Conservation (phyloP, 2,888 invertebrate genomes). For the Pachymerium ferrugineum region DNA sequence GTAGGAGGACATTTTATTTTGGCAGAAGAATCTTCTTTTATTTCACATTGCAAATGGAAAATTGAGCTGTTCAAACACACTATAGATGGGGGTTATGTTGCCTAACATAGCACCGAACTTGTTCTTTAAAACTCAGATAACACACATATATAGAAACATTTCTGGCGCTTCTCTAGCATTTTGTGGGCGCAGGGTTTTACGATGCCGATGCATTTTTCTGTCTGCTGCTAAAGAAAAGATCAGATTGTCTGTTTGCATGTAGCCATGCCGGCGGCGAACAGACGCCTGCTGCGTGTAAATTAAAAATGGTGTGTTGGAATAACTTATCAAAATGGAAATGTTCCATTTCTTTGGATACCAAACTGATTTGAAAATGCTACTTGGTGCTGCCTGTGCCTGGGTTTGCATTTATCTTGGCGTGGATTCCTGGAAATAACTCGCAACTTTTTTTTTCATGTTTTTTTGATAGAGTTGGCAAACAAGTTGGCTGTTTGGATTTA, state of each 20-base stretch:
- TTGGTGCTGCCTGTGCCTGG: too few species aligned
- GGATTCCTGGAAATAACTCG: too few species aligned
- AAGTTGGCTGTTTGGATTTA: too few species aligned
- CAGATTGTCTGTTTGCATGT: constrained; percentile 8
- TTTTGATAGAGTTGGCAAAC: too few species aligned
- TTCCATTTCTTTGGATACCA: background rate
- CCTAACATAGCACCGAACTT: background rate
- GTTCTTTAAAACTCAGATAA: background rate
- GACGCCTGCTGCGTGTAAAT: constrained; percentile 8
- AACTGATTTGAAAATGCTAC: too few species aligned
- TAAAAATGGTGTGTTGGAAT: constrained; percentile 6
- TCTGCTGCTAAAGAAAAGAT: constrained; percentile 2
- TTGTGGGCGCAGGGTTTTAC: background rate
- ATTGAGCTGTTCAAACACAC: constrained; percentile 3
- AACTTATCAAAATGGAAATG: background rate
- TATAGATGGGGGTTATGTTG: constrained; percentile 9
- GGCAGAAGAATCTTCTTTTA: background rate
- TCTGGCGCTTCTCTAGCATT: background rate
- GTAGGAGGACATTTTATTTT: background rate
- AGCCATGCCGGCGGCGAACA: background rate
- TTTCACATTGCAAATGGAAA: constrained; percentile 3
- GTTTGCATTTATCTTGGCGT: too few species aligned
- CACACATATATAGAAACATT: background rate
- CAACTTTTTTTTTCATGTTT: too few species aligned
- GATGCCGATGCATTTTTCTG: background rate